Percentiles rank a stretch among this genome's conserved stretches.
Conservation (phyloP, 2,797 vertebrate genomes). For the Jordanella pulchra region DNA sequence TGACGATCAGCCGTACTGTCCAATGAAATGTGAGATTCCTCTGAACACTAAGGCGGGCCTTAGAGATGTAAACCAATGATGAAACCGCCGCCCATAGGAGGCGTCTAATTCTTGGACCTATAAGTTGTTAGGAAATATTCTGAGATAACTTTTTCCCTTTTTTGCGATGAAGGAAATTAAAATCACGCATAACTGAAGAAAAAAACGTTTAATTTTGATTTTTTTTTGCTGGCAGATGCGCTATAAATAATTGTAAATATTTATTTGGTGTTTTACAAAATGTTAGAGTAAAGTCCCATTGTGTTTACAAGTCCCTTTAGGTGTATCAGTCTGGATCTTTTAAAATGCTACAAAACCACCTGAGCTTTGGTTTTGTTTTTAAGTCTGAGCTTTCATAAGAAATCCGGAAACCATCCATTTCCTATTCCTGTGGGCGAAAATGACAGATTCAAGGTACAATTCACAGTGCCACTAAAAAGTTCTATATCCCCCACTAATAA, state of each 20-base stretch:
- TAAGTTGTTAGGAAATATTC: constrained; percentile 47
- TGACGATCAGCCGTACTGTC: constrained; percentile 54
- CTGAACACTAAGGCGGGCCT: constrained; percentile 57
- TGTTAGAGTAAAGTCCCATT: neutral
- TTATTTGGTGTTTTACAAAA: neutral
- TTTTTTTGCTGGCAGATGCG: neutral
- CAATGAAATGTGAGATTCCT: constrained; percentile 50
- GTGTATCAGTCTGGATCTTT: neutral
- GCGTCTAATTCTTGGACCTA: constrained; percentile 64
- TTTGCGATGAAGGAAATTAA: constrained; percentile 42
- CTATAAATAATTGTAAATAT: neutral
- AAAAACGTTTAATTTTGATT: neutral
- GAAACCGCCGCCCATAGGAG: constrained; percentile 57
- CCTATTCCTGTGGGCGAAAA: neutral
- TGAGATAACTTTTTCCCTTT: constrained; percentile 57
- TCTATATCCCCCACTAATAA: neutral
- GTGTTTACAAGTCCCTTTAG: neutral
- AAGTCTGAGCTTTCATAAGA: neutral
- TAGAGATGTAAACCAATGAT: constrained; percentile 59
- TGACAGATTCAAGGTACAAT: neutral
- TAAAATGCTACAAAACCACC: neutral
- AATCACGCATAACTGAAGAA: constrained; percentile 22
- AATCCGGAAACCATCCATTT: neutral
- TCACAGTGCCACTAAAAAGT: neutral
- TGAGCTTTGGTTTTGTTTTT: neutral